phyloP scores from a whole-genome alignment of 2,888 invertebrate species.

The Gastrophysa polygoni region DNA sequence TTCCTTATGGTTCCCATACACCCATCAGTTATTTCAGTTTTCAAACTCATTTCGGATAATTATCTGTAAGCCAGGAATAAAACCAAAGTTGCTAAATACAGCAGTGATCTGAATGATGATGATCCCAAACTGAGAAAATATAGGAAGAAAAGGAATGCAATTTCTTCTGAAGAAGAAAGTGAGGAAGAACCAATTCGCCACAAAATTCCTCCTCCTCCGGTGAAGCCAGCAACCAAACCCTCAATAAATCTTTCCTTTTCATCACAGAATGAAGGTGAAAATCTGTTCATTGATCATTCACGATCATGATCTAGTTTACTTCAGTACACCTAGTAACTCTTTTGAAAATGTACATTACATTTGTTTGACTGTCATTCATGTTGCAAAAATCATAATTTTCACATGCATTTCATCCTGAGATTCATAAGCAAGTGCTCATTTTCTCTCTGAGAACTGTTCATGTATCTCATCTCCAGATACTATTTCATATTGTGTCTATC shows the following conservation, averaged over 20 bases:
- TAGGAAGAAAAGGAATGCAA: background rate
- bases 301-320: too few species aligned
- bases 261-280: conserved; percentile 1
- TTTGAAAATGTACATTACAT: too few species aligned
- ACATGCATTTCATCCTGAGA: background rate
- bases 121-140: background rate
- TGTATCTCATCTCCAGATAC: too few species aligned
- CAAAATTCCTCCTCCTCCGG: conserved; percentile 4
- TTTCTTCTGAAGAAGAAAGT: conserved; percentile 1
- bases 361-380: background rate
- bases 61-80: background rate
- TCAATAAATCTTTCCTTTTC: background rate
- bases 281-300: too few species aligned
- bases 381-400: background rate
- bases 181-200: background rate
- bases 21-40: too few species aligned
- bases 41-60: conserved; percentile 3
- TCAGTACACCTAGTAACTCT: too few species aligned
- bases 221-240: background rate
- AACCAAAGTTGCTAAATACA: conserved; percentile 3
- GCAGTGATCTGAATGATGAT: conserved; percentile 1
- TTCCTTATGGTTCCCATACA: too few species aligned
- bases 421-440: too few species aligned
- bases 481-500: too few species aligned
- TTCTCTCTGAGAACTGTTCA: too few species aligned